Base-by-base conservation (phyloP, 92 coral and sea anemone genomes). In the Zoanthus gigantus region DNA sequence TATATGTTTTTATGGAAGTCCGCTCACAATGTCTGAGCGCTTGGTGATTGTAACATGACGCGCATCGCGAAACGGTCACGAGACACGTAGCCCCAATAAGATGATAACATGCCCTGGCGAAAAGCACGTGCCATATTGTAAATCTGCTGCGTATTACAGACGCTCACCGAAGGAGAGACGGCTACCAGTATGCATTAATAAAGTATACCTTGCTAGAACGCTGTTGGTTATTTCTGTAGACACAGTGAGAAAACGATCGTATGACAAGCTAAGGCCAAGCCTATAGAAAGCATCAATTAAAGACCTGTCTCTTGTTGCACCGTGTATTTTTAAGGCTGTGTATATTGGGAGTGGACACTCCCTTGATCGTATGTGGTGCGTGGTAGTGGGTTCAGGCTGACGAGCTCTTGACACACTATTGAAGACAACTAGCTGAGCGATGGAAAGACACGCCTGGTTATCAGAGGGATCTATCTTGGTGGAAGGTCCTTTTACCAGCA, bases 361-460 rank as follows among this genome's bases (percentile, higher is more conserved):
- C 58, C 15, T 53, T 46, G 10, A 76, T 56, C 84, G 83, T n/a
- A 28, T 77, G 50, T 90, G 92, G 74, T 48, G 91, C 15, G 76
- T 81, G 28, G 52, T 72, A 7, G 74, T 77, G 16, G 90, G 61
- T 76, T 83, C 82, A 34, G 42, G 73, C 15, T 60, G 18, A 9
- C 83, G 82, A 9, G 63, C 73, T 66, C 72, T 44, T 0, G 87
- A 5, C 14, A 88, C 63, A 65, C 90, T 82, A 90, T 90, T 92
- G 47, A 94, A 90, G 31, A 88, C 87, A 30, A 94, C 57, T 18
- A 92, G 74, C 78, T 94, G 95, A 13, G 95, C 77, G 63, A 94
- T 74, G 11, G 94, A 57, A 14, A 94, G 85, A 56, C 95, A 92
- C 34, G 95, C 94, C 89, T 92, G 94, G 58, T 84, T 90, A 56